Base-by-base conservation (phyloP, 2,113 vertebrate species). In the Charadrius vociferus region DNA sequence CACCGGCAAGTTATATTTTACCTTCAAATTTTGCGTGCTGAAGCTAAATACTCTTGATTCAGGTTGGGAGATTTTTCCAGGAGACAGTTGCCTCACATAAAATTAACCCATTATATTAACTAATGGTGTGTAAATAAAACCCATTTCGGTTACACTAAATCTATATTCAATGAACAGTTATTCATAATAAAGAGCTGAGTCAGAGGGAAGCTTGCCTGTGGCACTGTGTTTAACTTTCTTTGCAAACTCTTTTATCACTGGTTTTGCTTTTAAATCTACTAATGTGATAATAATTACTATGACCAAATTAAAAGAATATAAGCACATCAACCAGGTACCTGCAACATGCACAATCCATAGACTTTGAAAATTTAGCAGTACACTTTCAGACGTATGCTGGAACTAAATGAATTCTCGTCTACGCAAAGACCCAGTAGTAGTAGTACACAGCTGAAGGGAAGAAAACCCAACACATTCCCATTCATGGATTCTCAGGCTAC, bases 91-190 rank as follows among this genome's bases (percentile, higher is more conserved):
- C 50, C 37, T 95, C 59, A 74, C 24, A 63, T 74, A 83, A 93
- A 95, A 83, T 83, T 83, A 95, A 92, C 87, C 55, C 41, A 47
- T 81, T 92, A 85, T 72, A 92, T 86, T 95, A 94, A 90, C 34
- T 83, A 95, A 83, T 58, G 49, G 36, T 86, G 36, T 90, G 49
- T 41, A 95, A 91, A 91, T 83, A 95, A 95, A 95, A 30, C 18
- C 34, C 27, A 81, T 80, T 88, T 70, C 34, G 58, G 53, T 70
- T 90, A 82, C 70, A 86, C 29, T 78, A 74, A 86, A 86, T 88
- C 85, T 92, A 74, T 86, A 86, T 81, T 72, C 81, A 92, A 26
- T 49, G 45, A 82, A 89, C 41, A 68, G 39, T 84, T 95, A 73
- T n/a, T 87, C 7, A 3, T 50, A 75, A 49, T 36, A 90, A 71